Evolutionary conservation across 2,888 invertebrate genomes (phyloP).

Genomic region (Clitarchus hookeri): DNA sequence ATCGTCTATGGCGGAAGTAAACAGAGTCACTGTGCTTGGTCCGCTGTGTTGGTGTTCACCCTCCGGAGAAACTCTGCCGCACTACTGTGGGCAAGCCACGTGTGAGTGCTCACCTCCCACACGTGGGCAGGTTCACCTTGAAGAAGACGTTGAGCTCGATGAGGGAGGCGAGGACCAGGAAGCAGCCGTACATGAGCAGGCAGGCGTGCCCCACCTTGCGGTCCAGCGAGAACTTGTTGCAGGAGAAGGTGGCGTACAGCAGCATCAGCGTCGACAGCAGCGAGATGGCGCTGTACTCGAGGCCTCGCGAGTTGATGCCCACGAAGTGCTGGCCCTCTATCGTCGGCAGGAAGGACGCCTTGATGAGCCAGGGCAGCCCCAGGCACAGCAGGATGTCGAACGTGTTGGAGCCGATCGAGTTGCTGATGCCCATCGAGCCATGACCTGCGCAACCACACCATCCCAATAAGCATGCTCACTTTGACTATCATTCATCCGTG

Average conservation of each 20-base stretch:
- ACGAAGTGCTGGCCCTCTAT: constrained; percentile 79
- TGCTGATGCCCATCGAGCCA: constrained; percentile 90
- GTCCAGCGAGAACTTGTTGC: constrained; percentile 86
- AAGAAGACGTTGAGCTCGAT: constrained; percentile 94
- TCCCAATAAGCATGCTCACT: background rate
- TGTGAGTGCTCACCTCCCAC: constrained; percentile 53
- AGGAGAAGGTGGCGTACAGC: constrained; percentile 80
- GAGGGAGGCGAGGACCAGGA: constrained; percentile 83
- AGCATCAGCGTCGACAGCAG: constrained; percentile 83
- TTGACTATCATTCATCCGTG: background rate
- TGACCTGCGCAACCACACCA: constrained; percentile 63
- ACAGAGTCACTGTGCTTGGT: no score
- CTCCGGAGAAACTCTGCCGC: no score
- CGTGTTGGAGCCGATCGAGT: constrained; percentile 88
- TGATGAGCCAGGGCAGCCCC: constrained; percentile 87
- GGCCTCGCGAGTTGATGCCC: constrained; percentile 86
- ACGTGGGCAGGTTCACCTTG: constrained; percentile 85
- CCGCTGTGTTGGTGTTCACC: no score
- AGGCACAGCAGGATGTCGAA: constrained; percentile 87
- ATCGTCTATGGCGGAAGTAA: no score
- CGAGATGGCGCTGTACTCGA: constrained; percentile 90
- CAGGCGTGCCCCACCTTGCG: constrained; percentile 83
- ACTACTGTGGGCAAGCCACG: background rate
- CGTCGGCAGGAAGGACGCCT: constrained; percentile 80
- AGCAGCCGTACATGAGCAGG: constrained; percentile 84